Conservation (phyloP, 2,888 invertebrate genomes). For the Hypercompe scribonia region DNA sequence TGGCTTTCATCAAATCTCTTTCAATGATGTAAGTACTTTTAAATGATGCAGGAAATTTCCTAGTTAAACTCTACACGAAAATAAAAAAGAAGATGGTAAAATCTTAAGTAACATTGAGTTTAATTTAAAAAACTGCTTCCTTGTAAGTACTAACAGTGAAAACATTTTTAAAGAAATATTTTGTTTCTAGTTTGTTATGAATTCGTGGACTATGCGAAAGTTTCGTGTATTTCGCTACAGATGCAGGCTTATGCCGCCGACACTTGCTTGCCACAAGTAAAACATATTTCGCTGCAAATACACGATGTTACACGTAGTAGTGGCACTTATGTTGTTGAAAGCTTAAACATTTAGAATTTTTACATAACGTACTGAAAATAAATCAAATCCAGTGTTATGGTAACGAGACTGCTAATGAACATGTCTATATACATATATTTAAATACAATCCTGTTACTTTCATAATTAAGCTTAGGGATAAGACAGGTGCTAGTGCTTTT, state of each 20-base stretch:
- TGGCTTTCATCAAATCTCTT: not conserved
- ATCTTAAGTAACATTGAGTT: conserved; percentile 38
- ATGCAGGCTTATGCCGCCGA: conserved; percentile 12
- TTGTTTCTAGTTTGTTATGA: conserved; percentile 30
- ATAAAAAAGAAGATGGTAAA: conserved; percentile 29
- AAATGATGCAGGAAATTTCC: not conserved
- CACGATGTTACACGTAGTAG: not conserved
- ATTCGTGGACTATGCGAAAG: conserved; percentile 24
- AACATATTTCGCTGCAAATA: conserved; percentile 2
- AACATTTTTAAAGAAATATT: conserved; percentile 33
- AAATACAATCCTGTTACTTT: too few species aligned
- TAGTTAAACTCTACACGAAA: conserved; percentile 14
- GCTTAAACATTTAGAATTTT: too few species aligned
- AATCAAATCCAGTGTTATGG: too few species aligned
- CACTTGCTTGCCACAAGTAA: conserved; percentile 7
- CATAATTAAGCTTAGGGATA: too few species aligned
- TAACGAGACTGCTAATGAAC: too few species aligned
- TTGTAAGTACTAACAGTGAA: conserved; percentile 23
- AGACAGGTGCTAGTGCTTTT: too few species aligned
- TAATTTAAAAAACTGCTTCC: conserved; percentile 47
- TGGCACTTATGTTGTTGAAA: too few species aligned
- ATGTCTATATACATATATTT: too few species aligned
- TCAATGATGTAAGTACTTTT: too few species aligned
- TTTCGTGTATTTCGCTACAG: conserved; percentile 17
- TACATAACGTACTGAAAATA: too few species aligned